Evolutionary conservation across 2,888 invertebrate species (phyloP).

Genomic region (Myathropa florea): DNA sequence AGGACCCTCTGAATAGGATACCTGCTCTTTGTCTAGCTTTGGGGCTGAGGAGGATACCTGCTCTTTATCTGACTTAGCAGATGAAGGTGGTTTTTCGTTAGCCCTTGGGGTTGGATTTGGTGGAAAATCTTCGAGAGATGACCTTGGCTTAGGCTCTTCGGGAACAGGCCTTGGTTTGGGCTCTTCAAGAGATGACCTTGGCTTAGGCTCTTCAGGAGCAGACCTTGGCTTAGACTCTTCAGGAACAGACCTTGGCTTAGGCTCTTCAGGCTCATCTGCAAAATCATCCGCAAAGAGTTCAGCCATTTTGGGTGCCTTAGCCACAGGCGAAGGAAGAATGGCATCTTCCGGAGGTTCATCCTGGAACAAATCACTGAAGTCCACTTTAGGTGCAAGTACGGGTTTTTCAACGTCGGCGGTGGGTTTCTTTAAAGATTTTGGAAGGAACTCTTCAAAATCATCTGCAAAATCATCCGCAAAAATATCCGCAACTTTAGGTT

Average conservation of each 20-base stretch:
- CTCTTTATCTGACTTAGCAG: background rate
- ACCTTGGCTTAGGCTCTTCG: background rate
- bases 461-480: constrained; percentile 42
- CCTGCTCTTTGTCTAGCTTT: background rate
- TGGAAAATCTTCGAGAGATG: background rate
- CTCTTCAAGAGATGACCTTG: background rate
- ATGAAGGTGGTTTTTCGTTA: background rate
- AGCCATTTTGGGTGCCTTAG: background rate
- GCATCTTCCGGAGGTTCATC: background rate
- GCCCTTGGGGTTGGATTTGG: background rate
- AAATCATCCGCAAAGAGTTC: background rate
- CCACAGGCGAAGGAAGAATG: background rate
- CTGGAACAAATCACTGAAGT: background rate
- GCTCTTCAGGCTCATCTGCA: background rate
- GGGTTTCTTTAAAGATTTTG: constrained; percentile 71
- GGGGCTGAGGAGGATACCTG: background rate
- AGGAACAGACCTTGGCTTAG: background rate
- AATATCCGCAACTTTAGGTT: constrained; percentile 13
- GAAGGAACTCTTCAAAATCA: constrained; percentile 32
- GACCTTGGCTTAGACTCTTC: background rate
- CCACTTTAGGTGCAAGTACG: background rate
- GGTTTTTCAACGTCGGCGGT: background rate
- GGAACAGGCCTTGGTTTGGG: background rate
- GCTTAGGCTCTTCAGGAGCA: no score
- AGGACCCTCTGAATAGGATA: background rate